Conservation (phyloP, 2,888 invertebrate species). For the Villa cingulata region DNA sequence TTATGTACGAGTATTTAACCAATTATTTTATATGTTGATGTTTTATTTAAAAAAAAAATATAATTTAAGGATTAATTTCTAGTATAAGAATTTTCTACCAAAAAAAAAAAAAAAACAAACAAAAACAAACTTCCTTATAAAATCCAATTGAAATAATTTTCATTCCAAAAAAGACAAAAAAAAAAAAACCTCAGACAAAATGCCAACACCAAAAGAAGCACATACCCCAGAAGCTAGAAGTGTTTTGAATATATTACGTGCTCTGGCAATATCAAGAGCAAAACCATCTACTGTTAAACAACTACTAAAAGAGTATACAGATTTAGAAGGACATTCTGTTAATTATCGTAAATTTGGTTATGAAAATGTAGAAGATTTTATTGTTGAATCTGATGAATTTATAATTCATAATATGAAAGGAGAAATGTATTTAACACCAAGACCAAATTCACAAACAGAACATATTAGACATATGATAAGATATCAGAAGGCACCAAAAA, state of each 20-base stretch:
- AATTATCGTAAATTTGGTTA: constrained; percentile 49
- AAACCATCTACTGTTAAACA: constrained; percentile 23
- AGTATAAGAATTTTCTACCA: no score
- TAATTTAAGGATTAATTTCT: no score
- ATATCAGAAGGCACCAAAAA: constrained; percentile 19
- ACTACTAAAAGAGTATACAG: constrained; percentile 46
- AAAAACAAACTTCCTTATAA: no score
- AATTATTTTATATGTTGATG: no score
- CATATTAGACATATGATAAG: constrained; percentile 30
- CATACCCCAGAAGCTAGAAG: constrained; percentile 13
- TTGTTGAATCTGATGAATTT: constrained; percentile 46
- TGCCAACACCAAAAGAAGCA: not conserved
- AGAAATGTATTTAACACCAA: constrained; percentile 23
- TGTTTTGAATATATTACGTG: constrained; percentile 25
- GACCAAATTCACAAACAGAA: constrained; percentile 16
- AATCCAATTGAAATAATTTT: no score
- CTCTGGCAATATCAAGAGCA: constrained; percentile 27
- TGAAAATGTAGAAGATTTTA: constrained; percentile 43
- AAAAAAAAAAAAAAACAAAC: no score
- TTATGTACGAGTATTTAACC: no score
- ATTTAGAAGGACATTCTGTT: constrained; percentile 48
- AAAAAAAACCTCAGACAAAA: no score
- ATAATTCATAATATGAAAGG: constrained; percentile 38
- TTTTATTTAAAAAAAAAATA: no score
- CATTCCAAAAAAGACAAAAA: no score